phyloP scores from a whole-genome alignment of 2,888 invertebrate genomes.

The Atherix ibis region DNA sequence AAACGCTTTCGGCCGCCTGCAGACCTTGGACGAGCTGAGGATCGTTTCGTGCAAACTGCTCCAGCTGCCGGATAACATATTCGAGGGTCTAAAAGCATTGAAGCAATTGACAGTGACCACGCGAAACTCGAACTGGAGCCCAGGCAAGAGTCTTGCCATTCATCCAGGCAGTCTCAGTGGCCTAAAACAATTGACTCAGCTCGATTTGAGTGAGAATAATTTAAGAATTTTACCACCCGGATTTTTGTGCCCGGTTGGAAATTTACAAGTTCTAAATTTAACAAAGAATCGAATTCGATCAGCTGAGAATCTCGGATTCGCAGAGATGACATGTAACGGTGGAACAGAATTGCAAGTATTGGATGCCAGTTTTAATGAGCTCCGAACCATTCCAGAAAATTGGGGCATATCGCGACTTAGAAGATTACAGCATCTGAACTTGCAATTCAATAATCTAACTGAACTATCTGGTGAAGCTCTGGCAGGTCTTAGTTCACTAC shows the following conservation, averaged over 20 bases:
- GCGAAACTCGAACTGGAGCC: constrained; percentile 65
- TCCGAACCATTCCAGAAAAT: constrained; percentile 53
- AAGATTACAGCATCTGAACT: constrained; percentile 59
- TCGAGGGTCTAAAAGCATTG: constrained; percentile 63
- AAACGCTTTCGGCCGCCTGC: constrained; percentile 55
- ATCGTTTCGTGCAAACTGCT: constrained; percentile 68
- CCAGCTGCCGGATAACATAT: constrained; percentile 53
- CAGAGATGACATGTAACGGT: constrained; percentile 41
- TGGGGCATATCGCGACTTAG: constrained; percentile 60
- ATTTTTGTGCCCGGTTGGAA: constrained; percentile 61
- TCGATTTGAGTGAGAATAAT: constrained; percentile 74
- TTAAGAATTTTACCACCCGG: constrained; percentile 62
- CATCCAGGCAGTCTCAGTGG: constrained; percentile 56
- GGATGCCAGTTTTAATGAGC: constrained; percentile 68
- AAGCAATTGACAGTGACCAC: constrained; percentile 53
- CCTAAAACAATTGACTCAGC: constrained; percentile 60
- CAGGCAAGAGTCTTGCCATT: constrained; percentile 57
- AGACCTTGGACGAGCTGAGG: constrained; percentile 52
- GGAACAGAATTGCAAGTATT: constrained; percentile 55
- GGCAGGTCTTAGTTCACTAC: constrained; percentile 58
- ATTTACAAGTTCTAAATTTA: constrained; percentile 68
- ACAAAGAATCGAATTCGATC: constrained; percentile 70
- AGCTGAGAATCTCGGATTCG: constrained; percentile 59
- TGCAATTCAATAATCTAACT: constrained; percentile 71
- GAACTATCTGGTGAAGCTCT: constrained; percentile 69